Percentiles rank a stretch among this genome's conserved stretches.
Evolutionary conservation across 2,797 vertebrate species (phyloP).

Genomic region (Alauda arvensis): DNA sequence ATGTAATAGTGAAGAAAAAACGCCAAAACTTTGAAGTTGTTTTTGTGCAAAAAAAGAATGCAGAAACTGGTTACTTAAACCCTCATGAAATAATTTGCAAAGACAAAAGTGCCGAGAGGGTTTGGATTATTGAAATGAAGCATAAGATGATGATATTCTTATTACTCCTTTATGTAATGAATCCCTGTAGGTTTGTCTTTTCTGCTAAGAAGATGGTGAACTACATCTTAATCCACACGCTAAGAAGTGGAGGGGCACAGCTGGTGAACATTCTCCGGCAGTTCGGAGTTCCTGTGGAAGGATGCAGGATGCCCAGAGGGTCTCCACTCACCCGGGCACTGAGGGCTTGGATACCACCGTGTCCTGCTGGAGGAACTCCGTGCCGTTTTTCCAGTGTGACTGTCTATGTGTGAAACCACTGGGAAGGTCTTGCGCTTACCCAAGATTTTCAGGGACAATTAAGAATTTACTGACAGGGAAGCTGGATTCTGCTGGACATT

Average conservation of each 20-base stretch:
- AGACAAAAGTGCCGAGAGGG: background rate
- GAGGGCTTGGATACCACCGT: rapidly evolving
- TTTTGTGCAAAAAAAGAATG: conserved; percentile 9
- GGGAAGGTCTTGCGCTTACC: background rate
- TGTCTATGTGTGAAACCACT: rapidly evolving
- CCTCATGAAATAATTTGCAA: background rate
- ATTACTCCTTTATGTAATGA: background rate
- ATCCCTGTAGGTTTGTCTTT: background rate
- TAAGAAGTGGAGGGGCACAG: rapidly evolving
- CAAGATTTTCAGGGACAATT: too few species aligned
- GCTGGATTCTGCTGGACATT: background rate
- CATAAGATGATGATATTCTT: background rate
- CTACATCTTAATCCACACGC: background rate
- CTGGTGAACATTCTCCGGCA: rapidly evolving
- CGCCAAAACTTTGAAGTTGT: background rate
- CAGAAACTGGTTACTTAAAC: background rate
- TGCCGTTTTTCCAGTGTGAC: rapidly evolving
- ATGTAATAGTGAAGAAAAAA: background rate
- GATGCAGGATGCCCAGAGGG: too few species aligned
- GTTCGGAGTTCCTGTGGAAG: rapidly evolving
- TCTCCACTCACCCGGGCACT: rapidly evolving
- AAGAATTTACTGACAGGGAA: background rate
- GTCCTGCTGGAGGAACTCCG: rapidly evolving
- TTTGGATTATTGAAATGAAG: background rate
- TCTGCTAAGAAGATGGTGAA: background rate